Base-by-base conservation (phyloP, 2,888 invertebrate species). In the Chouioia cunea region DNA sequence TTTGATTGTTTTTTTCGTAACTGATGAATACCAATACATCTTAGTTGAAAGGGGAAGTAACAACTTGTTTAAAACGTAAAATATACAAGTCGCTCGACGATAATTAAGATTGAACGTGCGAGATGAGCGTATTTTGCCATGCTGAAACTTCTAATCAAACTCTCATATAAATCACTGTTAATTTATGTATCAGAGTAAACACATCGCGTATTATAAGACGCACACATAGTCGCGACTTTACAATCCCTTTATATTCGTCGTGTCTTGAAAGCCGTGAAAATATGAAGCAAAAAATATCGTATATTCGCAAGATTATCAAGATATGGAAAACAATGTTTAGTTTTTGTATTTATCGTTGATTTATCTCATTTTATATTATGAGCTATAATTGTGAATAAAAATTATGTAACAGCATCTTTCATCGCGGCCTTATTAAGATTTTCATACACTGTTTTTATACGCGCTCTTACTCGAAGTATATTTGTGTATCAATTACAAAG, bases 141-240 rank as follows among this genome's bases (percentile, higher is more conserved):
- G 48, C 27, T 56, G 64, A 53, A 63, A 64, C 58, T 73, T 66
- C 73, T 69, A 66, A 73, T 73, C 70, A 69, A 66, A 70, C 46
- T 54, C 64, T 59, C 56, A 70, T 70, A 73, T 66, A 73, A 73
- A 73, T 70, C 73, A 66, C 46, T 3, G 65, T 8, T 73, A 73
- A 73, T 70, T 70, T 73, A 73, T 73, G 73, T 73, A 73, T 73
- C 70, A 65, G 48, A 63, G 63, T 70, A 63, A 70, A 62, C 57
- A 59, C 66, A 69, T 70, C 65, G 69, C 69, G 23, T 52, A 56
- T n/a, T n/a, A n/a, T n/a, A n/a, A n/a, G n/a, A n/a, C n/a, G n/a
- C n/a, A n/a, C n/a, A n/a, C n/a, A n/a, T n/a, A n/a, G 12, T 36
- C 36, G 36, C 36, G 36, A 36, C 12, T 10, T 36, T 36, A 36